Evolutionary conservation across 1,140 invertebrate species (phyloP).

Genomic region (Glossosoma conforme): DNA sequence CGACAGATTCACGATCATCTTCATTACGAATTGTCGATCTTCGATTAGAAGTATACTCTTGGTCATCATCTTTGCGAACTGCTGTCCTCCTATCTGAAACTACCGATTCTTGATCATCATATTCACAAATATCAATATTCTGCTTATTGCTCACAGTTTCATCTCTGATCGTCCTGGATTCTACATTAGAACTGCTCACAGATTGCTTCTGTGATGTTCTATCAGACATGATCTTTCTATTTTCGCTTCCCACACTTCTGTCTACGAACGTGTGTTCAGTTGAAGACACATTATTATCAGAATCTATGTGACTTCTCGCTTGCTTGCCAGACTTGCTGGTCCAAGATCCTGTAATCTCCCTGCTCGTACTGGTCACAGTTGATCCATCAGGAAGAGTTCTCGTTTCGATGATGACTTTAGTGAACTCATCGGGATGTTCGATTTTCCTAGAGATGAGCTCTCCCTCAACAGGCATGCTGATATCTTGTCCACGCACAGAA

Average conservation of each 20-base stretch:
- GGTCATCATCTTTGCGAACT: too few relatives aligned
- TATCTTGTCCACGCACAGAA: constrained; percentile 29
- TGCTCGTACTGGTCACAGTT: constrained; percentile 57
- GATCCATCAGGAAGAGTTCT: constrained; percentile 60
- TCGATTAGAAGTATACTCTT: too few relatives aligned
- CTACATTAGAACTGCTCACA: too few relatives aligned
- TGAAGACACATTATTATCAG: constrained; percentile 13
- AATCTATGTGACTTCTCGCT: constrained; percentile 13
- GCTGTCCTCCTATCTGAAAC: too few relatives aligned
- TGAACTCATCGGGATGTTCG: constrained; percentile 57
- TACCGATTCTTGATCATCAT: too few relatives aligned
- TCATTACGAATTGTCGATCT: too few relatives aligned
- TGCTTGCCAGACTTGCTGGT: constrained; percentile 24
- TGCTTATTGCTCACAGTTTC: too few relatives aligned
- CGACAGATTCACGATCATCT: too few relatives aligned
- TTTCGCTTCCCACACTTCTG: neutral
- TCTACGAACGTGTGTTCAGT: neutral
- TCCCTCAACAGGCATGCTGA: constrained; percentile 36
- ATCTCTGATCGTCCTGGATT: too few relatives aligned
- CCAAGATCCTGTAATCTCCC: constrained; percentile 50
- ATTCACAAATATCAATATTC: too few relatives aligned
- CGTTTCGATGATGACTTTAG: constrained; percentile 58
- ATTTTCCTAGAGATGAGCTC: constrained; percentile 52
- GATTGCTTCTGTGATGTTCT: too few relatives aligned
- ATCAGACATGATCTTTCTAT: constrained; percentile 4